Evolutionary conservation across 2,888 invertebrate genomes (phyloP), one percentile per base, ranked within the genome.

Genomic region (Panopea generosa): DNA sequence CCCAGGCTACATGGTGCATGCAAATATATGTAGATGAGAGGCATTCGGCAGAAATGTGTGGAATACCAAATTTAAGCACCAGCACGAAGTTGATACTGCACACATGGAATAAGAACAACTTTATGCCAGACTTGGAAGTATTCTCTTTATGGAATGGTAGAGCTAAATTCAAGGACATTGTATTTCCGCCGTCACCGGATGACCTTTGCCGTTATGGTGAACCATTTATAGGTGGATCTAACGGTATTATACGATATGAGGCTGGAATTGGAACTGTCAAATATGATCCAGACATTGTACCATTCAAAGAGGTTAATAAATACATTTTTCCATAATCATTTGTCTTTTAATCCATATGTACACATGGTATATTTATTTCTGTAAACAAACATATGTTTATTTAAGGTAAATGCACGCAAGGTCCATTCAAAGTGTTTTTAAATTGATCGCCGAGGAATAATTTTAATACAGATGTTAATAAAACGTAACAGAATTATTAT

Each of bases 91-190:
- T 86, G 11, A 68, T 79, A 20, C 67, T 87, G 6, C 76, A 78
- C 24, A 74, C 80, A 2, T 85, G 78, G 73, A 84, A 84, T 55
- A 77, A 81, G 69, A 79, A 87, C 62, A 85, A 84, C 56, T 61
- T 50, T 45, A 26, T 86, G n/a, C 80, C 79, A 14, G 45, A 53
- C 7, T 45, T 60, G 14, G 57, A 60, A 6, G 74, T 72, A n/a
- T 79, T 73, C 29, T 49, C 68, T 22, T 61, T 69, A 6, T 84
- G 79, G 80, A 62, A 56, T 4, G 59, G 81, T 18, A 57, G 56
- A 16, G 84, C 84, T 14, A 57, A 55, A 20, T 75, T 85, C 43
- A 63, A 62, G 16, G 57, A 71, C 9, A 47, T 86, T 0, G 47
- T 74, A 16, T 60, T 86, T 56, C 86, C 86, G 1, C 84, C 84